Conservation (phyloP, 2,888 invertebrate species). For the Cheilosia impressa region DNA sequence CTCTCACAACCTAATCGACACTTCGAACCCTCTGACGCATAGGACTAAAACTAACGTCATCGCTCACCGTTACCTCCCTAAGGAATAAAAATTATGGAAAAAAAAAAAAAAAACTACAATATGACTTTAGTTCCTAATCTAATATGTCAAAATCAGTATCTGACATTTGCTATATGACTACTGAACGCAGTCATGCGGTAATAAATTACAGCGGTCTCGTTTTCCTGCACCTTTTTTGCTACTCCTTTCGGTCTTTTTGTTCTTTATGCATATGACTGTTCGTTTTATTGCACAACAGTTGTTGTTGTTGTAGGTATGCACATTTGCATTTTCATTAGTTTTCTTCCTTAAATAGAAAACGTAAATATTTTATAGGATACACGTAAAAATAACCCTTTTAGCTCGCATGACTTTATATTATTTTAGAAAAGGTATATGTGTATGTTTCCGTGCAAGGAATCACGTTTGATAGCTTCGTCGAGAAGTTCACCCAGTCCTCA, state of each 20-base stretch:
- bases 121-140: conserved; percentile 45
- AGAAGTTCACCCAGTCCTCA: conserved; percentile 62
- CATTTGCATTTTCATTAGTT: conserved; percentile 65
- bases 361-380: conserved; percentile 9
- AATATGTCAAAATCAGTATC: conserved; percentile 57
- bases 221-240: neutral
- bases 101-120: conserved; percentile 19
- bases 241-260: neutral
- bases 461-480: conserved; percentile 52
- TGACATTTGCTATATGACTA: conserved; percentile 51
- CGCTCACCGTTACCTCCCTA: neutral
- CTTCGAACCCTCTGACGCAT: too few species aligned
- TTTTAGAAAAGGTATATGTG: conserved; percentile 55
- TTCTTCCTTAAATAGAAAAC: conserved; percentile 37
- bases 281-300: conserved; percentile 45
- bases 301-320: conserved; percentile 36
- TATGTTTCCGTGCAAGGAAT: conserved; percentile 64
- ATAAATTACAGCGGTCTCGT: conserved; percentile 48
- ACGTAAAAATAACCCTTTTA: conserved; percentile 61
- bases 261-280: conserved; percentile 3
- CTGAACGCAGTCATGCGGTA: conserved; percentile 52
- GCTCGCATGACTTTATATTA: conserved; percentile 65
- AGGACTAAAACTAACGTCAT: too few species aligned
- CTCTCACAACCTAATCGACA: too few species aligned
- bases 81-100: neutral